Evolutionary conservation across 2,113 vertebrate species (phyloP).

Genomic region (Psammodynastes pulverulentus): DNA sequence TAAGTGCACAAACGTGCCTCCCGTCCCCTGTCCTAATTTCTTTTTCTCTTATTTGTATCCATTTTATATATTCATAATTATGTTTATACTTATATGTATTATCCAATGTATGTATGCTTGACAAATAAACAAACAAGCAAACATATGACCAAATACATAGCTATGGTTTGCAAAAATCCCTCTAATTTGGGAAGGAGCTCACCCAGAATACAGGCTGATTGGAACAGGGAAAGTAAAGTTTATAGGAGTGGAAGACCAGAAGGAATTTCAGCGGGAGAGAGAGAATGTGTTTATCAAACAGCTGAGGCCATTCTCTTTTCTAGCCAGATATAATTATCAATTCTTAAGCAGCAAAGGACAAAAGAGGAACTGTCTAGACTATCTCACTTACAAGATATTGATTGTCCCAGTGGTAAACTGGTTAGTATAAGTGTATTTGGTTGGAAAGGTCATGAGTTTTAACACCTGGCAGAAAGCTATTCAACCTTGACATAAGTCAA

Average conservation of each 20-base stretch:
- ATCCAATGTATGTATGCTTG: no score
- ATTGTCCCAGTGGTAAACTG: conserved; percentile 61
- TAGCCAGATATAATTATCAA: conserved; percentile 50
- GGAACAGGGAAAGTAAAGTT: neutral
- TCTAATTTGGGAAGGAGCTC: neutral
- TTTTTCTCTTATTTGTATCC: no score
- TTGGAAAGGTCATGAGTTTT: conserved; percentile 60
- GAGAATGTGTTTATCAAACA: conserved; percentile 32
- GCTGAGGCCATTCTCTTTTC: conserved; percentile 44
- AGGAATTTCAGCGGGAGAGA: neutral
- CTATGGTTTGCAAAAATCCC: neutral
- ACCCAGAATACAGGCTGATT: neutral
- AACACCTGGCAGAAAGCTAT: conserved; percentile 50
- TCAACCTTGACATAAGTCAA: conserved; percentile 62
- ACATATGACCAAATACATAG: neutral
- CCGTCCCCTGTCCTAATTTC: no score
- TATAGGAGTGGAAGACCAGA: neutral
- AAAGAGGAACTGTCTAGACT: conserved; percentile 63
- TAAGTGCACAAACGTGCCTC: no score
- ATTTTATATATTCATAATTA: no score
- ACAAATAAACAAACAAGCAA: no score
- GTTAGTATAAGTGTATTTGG: conserved; percentile 59
- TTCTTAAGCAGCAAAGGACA: conserved; percentile 62
- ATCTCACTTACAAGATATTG: conserved; percentile 61
- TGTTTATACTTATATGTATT: no score